Conservation (phyloP, 1,140 invertebrate species). For the Bicyclus anynana region DNA sequence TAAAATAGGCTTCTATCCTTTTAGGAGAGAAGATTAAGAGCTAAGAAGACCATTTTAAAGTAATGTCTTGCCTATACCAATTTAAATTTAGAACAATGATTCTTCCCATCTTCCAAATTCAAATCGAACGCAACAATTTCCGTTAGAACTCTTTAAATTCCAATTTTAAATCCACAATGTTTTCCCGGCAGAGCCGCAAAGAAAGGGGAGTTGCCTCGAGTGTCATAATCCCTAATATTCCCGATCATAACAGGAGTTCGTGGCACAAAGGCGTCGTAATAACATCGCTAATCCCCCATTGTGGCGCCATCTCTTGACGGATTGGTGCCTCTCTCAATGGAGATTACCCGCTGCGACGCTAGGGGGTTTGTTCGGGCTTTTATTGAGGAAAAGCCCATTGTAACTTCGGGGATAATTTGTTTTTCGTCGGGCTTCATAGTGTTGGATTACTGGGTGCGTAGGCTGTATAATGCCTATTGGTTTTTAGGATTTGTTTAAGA, state of each 20-base stretch:
- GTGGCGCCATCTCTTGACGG: constrained; percentile 72
- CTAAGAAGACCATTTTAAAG: too few species aligned
- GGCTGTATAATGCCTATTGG: neutral
- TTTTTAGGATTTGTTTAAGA: constrained; percentile 3
- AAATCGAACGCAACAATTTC: neutral
- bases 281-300: constrained; percentile 70
- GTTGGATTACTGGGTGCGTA: constrained; percentile 6
- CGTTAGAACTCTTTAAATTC: neutral
- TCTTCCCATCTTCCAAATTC: too few species aligned
- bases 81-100: too few species aligned
- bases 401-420: constrained; percentile 57
- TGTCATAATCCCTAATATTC: constrained; percentile 73
- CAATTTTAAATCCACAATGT: neutral
- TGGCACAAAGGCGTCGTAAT: constrained; percentile 72
- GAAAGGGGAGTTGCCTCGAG: constrained; percentile 38
- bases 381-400: constrained; percentile 58
- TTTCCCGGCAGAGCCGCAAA: constrained; percentile 8
- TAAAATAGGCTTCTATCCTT: too few species aligned
- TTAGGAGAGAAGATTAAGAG: too few species aligned
- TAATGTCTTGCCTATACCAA: too few species aligned
- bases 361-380: constrained; percentile 58
- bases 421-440: constrained; percentile 39
- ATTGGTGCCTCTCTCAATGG: constrained; percentile 61
- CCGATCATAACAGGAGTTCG: constrained; percentile 60
- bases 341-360: constrained; percentile 50